Evolutionary conservation across 2,888 invertebrate species (phyloP), one percentile per base, ranked within the genome.

Genomic region (Cosmopolites sordidus): DNA sequence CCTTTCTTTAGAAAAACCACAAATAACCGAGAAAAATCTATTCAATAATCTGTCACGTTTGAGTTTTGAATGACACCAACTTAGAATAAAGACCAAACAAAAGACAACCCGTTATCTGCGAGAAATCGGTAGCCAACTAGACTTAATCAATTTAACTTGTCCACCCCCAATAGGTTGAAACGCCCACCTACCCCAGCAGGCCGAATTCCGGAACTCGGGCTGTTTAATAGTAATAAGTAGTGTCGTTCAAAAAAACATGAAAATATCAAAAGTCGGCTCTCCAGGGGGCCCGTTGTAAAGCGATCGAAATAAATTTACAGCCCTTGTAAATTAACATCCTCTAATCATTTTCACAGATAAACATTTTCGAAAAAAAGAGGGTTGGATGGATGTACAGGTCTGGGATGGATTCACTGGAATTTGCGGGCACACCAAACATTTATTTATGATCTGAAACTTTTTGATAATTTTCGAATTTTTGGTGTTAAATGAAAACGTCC

Each of bases 201-300:
- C 33, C 8, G 33, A 33, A 4, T 33, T 22, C 4, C 22, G 8
- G 22, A 4, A 33, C n/a, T 4, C 8, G 5, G n/a, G 48, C 16
- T 50, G 51, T 55, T 55, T 55, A 55, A 51, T 51, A 47, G 55
- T 55, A 51, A 55, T 55, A 48, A 50, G 47, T 50, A 42, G n/a
- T 43, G 54, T 42, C 43, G 49, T 45, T 46, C 15, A n/a, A n/a
- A 22, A 22, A 33, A 33, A 33, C 33, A 33, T 33, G 43, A 42
- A 54, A 54, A 54, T 41, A 50, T 51, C 38, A 39, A 54, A 54
- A 44, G 48, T 45, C 45, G 9, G 37, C n/a, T 44, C 54, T 17
- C 54, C 16, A 1, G 54, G 48, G 53, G 43, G 48, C 33, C 40
- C 15, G 48, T 22, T 43, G 41, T 45, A 40, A 54, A 54, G 44